Percentiles rank a stretch among this genome's conserved stretches.
Conservation (phyloP, 1,140 invertebrate genomes). For the Orius insidiosus region DNA sequence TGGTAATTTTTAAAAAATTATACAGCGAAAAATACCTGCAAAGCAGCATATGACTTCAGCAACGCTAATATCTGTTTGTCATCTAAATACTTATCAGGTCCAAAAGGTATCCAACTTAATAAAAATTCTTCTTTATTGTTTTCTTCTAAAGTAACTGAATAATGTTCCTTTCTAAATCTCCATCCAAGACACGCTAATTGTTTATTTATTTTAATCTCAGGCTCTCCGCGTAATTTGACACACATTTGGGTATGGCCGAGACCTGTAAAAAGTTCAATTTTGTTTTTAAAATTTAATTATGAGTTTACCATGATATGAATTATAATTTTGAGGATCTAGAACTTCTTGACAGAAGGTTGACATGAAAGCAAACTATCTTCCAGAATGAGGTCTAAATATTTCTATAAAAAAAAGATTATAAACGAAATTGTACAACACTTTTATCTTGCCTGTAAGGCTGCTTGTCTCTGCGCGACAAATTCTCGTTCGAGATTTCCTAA, state of each 20-base stretch:
- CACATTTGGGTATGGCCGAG: constrained; percentile 71
- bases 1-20: background rate
- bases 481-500: constrained; percentile 85
- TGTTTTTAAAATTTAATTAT: too few relatives aligned
- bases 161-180: constrained; percentile 71
- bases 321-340: constrained; percentile 76
- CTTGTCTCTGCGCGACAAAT: constrained; percentile 74
- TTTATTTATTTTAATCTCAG: constrained; percentile 62
- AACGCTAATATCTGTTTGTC: constrained; percentile 59
- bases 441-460: constrained; percentile 53
- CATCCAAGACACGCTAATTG: constrained; percentile 66
- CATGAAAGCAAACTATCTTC: constrained; percentile 63
- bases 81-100: constrained; percentile 64
- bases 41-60: constrained; percentile 47
- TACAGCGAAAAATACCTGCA: constrained; percentile 28
- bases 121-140: constrained; percentile 43
- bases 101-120: constrained; percentile 66
- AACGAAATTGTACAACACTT: background rate
- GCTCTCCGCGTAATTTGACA: constrained; percentile 62
- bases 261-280: constrained; percentile 39
- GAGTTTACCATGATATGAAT: constrained; percentile 59
- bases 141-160: constrained; percentile 38
- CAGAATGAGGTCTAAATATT: constrained; percentile 61
- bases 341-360: constrained; percentile 63
- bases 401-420: constrained; percentile 38